These are phyloP conservation scores for Gallinago paraguaiae DNA, from an alignment of 2,113 vertebrate species.

Conservation along the genomic window DNA sequence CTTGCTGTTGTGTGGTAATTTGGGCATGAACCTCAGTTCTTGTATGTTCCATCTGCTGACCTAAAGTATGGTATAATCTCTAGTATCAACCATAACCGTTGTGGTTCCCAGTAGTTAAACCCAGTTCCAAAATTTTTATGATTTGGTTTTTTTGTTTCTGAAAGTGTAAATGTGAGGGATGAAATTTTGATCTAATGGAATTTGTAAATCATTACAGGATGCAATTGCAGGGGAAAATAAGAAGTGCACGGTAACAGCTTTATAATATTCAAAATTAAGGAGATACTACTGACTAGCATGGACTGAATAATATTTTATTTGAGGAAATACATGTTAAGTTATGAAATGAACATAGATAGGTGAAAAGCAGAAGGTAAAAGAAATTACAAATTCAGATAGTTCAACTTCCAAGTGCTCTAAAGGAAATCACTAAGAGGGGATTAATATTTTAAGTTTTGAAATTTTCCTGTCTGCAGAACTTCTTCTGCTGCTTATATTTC, in stretches of 20 bases:
- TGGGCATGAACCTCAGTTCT: neutral
- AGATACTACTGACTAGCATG: neutral
- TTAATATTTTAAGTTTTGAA: neutral
- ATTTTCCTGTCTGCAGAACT: neutral
- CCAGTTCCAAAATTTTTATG: neutral
- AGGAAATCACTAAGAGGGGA: neutral
- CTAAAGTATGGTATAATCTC: neutral
- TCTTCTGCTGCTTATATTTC: neutral
- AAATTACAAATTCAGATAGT: neutral
- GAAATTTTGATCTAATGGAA: constrained; percentile 51
- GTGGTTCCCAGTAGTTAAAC: neutral
- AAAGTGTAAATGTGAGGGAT: constrained; percentile 42
- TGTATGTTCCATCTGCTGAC: neutral
- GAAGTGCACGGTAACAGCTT: constrained; percentile 27
- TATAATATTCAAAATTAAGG: constrained; percentile 51
- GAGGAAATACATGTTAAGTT: neutral
- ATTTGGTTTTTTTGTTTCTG: constrained; percentile 33
- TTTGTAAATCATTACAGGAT: constrained; percentile 55
- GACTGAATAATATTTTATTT: neutral
- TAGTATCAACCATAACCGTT: neutral
- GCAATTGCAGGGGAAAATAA: constrained; percentile 31
- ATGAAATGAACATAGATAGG: neutral
- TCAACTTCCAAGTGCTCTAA: neutral
- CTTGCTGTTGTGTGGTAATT: neutral
- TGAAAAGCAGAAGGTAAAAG: neutral